Evolutionary conservation across 1,140 invertebrate species (phyloP).

Genomic region (Bombus waltoni): DNA sequence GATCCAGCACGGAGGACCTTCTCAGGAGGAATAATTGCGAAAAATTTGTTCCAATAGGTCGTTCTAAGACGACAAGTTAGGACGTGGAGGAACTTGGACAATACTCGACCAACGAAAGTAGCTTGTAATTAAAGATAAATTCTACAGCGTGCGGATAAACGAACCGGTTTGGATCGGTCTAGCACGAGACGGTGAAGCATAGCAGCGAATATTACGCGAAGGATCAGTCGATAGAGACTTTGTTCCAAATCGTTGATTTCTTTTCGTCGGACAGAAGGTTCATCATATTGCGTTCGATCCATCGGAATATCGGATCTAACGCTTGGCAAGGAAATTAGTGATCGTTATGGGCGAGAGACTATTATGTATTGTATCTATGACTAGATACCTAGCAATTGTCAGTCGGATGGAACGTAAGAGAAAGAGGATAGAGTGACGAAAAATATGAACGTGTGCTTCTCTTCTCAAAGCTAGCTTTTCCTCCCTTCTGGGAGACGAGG

Average conservation of each 20-base stretch:
- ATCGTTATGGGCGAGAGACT: background rate
- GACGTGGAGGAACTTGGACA: too few relatives aligned
- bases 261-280: too few relatives aligned
- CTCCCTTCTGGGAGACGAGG: too few relatives aligned
- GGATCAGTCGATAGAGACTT: too few relatives aligned
- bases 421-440: background rate
- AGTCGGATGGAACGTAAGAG: background rate
- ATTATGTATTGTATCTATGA: background rate
- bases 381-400: background rate
- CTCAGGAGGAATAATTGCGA: background rate
- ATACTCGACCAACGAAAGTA: too few relatives aligned
- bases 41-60: background rate
- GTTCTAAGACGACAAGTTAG: too few relatives aligned
- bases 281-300: too few relatives aligned
- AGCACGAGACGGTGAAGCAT: too few relatives aligned
- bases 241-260: too few relatives aligned
- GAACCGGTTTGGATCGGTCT: background rate
- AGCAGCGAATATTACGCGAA: too few relatives aligned
- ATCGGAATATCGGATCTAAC: background rate
- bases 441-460: background rate
- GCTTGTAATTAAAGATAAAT: background rate
- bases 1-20: too few relatives aligned
- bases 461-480: background rate
- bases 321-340: background rate
- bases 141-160: background rate